Conservation (phyloP, 2,113 vertebrate species). For the Tamias sibiricus region DNA sequence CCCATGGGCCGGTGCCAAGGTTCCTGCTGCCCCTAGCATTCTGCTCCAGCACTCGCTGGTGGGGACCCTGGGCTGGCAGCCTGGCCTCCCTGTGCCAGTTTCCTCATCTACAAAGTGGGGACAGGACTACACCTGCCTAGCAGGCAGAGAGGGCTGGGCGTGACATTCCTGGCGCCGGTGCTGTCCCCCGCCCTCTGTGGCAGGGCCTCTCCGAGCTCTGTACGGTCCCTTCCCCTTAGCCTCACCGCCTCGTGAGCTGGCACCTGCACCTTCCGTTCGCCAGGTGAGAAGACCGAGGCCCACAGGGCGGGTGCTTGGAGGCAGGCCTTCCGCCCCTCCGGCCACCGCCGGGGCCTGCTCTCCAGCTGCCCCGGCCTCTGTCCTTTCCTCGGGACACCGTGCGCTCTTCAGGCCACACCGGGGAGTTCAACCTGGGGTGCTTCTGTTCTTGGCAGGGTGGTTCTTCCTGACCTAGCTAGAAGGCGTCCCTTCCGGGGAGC, state of each 20-base stretch:
- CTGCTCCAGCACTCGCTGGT: no score
- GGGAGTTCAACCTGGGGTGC: no score
- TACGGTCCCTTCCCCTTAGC: background rate
- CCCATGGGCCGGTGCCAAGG: fast-evolving
- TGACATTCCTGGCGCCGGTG: fast-evolving
- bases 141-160: fast-evolving
- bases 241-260: background rate
- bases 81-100: background rate
- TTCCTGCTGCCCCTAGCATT: fast-evolving
- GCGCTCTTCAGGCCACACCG: no score
- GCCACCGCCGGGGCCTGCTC: no score
- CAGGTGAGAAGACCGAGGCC: background rate
- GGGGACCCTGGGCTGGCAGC: fast-evolving
- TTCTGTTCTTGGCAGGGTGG: no score
- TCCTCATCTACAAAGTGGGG: background rate
- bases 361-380: no score
- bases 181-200: background rate
- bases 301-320: background rate
- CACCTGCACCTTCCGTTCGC: no score
- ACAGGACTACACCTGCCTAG: fast-evolving
- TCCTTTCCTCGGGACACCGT: no score
- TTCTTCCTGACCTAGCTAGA: no score
- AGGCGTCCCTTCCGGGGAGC: no score
- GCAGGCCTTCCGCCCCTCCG: no score
- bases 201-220: background rate